Evolutionary conservation across 2,113 vertebrate genomes (phyloP), one percentile per base, ranked within the genome.

Genomic region (Tragelaphus buxtoni): DNA sequence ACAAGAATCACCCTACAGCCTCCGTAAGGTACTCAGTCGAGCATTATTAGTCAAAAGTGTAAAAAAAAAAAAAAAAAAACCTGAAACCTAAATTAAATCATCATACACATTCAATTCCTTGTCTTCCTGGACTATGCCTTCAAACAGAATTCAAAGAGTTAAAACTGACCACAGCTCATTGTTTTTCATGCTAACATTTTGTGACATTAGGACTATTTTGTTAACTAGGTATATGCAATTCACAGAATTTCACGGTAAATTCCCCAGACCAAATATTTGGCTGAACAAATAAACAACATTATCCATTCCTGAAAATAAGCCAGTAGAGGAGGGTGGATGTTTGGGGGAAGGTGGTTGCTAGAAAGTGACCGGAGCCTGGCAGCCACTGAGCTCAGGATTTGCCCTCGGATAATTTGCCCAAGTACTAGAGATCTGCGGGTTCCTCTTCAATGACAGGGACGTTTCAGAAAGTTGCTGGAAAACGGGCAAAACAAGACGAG

Each of bases 261-360:
- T 98, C 97, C 96, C 97, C 97, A 97, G 97, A 97, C 97, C 98
- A 97, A 98, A 98, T 98, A 97, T 97, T 97, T 98, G 98, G 96
- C 97, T 94, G 98, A 97, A 97, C 97, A 98, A 97, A 98, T 97
- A 97, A 97, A 98, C 97, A 96, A 98, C 98, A 95, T 97, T 96
- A 95, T 96, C 97, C 97, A 97, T 97, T 96, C 96, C 90, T 97
- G 96, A 98, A 98, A 98, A 96, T 95, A 97, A 96, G 96, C 96
- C 97, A 98, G 82, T 51, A 55, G 87, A 87, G 63, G 35, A 82
- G 51, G 63, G 35, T 81, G 77, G 13, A 17, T 82, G 58, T 5
- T 4, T 24, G 26, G 30, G 45, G 55, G 28, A 42, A 18, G n/a
- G 72, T 24, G 86, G 72, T 92, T 97, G 82, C 96, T 97, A 96